A percentile compares a stretch with the other conserved stretches of the same genome.
Conservation (phyloP, 1,140 invertebrate species). For the Neodiprion fabricii region DNA sequence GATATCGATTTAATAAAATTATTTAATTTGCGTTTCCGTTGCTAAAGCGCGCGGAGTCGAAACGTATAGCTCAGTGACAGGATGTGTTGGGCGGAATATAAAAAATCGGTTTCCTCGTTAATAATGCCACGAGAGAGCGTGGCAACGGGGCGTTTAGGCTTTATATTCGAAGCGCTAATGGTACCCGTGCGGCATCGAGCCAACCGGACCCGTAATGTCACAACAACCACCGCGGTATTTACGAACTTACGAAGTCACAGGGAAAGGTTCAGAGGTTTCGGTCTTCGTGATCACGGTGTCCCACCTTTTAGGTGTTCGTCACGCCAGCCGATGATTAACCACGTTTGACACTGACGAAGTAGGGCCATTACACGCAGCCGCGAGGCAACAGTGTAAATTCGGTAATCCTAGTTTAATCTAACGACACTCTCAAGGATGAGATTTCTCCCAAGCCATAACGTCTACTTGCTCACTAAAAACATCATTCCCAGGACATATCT, state of each 20-base stretch:
- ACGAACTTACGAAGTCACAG: slow-evolving; percentile 1
- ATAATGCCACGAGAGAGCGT: neutral
- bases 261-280: neutral
- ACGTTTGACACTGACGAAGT: neutral
- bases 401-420: neutral
- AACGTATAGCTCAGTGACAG: neutral
- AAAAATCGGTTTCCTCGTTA: neutral
- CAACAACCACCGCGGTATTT: slow-evolving; percentile 33
- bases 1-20: too few relatives aligned
- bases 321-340: neutral
- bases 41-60: too few relatives aligned
- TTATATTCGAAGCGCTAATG: neutral
- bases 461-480: neutral
- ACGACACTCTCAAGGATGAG: neutral
- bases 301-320: slow-evolving; percentile 13
- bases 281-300: neutral
- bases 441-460: neutral
- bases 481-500: neutral
- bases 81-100: neutral
- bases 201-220: slow-evolving; percentile 39
- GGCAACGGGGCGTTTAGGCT: neutral
- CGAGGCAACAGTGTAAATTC: neutral
- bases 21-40: too few relatives aligned
- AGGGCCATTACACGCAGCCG: neutral
- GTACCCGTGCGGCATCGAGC: neutral